Percentiles rank a stretch among this genome's conserved stretches.
phyloP scores from a whole-genome alignment of 2,888 invertebrate species.

The Chorisops tibialis region DNA sequence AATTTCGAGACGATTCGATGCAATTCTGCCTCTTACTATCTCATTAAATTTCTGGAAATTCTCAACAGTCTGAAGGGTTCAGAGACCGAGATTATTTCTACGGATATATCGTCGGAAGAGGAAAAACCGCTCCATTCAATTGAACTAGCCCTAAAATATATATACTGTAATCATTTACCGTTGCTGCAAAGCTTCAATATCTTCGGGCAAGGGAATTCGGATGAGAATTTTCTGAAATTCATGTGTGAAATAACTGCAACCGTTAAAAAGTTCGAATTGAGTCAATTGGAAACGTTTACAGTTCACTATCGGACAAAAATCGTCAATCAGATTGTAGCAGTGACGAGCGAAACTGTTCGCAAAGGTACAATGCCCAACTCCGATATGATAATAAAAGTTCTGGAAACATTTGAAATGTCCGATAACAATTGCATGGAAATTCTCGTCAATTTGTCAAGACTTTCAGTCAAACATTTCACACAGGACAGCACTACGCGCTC shows the following conservation, averaged over 20 bases:
- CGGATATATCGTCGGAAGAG: conserved; percentile 39
- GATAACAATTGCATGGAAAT: conserved; percentile 42
- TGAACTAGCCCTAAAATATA: conserved; percentile 43
- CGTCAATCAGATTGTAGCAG: conserved; percentile 43
- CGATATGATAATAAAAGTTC: conserved; percentile 39
- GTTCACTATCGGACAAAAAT: conserved; percentile 45
- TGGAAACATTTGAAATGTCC: conserved; percentile 43
- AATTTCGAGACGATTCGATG: conserved; percentile 37
- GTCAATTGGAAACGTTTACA: conserved; percentile 39
- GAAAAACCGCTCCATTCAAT: conserved; percentile 36
- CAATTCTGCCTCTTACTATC: conserved; percentile 19
- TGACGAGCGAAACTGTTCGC: conserved; percentile 31
- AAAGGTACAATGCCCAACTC: conserved; percentile 9
- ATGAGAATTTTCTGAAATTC: conserved; percentile 42
- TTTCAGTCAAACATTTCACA: conserved; percentile 47
- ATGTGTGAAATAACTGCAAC: conserved; percentile 41
- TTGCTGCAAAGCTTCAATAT: conserved; percentile 41
- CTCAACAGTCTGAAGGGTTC: not conserved
- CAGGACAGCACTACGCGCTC: conserved; percentile 43
- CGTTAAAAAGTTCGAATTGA: conserved; percentile 36
- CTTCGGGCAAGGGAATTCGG: conserved; percentile 37
- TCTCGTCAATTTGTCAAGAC: conserved; percentile 44
- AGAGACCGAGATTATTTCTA: not conserved
- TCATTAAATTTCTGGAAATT: conserved; percentile 19
- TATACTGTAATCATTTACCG: conserved; percentile 44